Evolutionary conservation across 2,888 invertebrate genomes (phyloP), one percentile per base, ranked within the genome.

Genomic region (Sussaba pulchella): DNA sequence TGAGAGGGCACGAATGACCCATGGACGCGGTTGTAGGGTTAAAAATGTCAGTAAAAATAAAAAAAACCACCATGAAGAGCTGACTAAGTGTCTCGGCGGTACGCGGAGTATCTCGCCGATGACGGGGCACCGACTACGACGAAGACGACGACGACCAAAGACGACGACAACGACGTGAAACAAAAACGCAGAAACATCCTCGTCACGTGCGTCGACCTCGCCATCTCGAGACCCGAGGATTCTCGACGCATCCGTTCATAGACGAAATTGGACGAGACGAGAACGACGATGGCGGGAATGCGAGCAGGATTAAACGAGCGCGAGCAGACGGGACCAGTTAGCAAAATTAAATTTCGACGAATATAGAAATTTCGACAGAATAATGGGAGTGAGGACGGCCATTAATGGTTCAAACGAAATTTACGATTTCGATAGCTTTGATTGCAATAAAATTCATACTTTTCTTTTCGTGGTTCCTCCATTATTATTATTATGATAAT

Each of bases 261-360:
- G 81, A 81, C 81, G 74, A 81, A 81, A 81, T 81, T 77, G 81
- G 77, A 81, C 77, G 77, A 52, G 70, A 66, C 59, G 59, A 66
- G 77, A 77, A 69, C 50, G 26, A 66, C 19, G 52, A 54, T 61
- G 24, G 52, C 10, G 67, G 24, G 66, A 81, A 81, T 74, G 74
- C 63, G 59, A 61, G 43, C 26, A 74, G 24, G 73, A 45, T 63
- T 63, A 72, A 69, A 47, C 54, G 57, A 10, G 24, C 73, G 45
- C 5, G 17, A 59, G 66, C 70, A 63, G 61, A 74, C 73, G 31
- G 36, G 72, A 69, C 45, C 69, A 61, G 47, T 70, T 70, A 31
- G 67, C 71, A 43, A 71, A 59, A 47, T 50, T 39, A 66, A 75
- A 67, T n/a, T 6, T 8, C 73, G 41, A 31, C 57, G n/a, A 31